These are phyloP conservation scores for Drosophila melanosoma DNA, from an alignment of 2,888 invertebrate species.

Conservation along the genomic window DNA sequence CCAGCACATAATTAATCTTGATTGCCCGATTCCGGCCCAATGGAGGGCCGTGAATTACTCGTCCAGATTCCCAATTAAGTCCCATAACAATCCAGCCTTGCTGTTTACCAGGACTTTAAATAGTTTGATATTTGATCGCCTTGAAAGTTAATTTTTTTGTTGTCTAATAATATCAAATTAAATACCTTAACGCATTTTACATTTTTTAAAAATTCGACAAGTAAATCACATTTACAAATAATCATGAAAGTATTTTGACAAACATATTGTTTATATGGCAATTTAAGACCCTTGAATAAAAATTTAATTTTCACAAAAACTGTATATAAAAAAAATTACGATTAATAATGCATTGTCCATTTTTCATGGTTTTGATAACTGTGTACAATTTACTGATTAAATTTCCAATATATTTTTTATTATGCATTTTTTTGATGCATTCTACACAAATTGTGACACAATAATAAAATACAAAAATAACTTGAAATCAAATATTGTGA, in stretches of 20 bases:
- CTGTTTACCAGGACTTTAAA: background rate
- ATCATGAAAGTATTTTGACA: background rate
- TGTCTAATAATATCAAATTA: background rate
- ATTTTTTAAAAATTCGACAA: background rate
- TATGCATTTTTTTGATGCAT: background rate
- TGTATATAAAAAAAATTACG: background rate
- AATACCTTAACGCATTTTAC: background rate
- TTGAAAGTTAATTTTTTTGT: background rate
- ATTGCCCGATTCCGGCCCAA: conserved; percentile 44
- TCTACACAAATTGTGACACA: background rate
- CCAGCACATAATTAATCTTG: conserved; percentile 44
- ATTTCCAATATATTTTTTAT: background rate
- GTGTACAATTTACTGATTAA: conserved; percentile 3
- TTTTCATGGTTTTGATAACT: background rate
- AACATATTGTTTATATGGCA: background rate
- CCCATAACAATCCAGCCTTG: background rate
- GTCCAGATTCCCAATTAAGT: conserved; percentile 7
- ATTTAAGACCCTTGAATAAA: background rate
- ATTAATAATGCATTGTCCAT: background rate
- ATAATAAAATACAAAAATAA: background rate
- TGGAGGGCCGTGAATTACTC: conserved; percentile 23
- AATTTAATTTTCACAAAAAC: background rate
- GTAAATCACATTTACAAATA: background rate
- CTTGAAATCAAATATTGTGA: background rate
- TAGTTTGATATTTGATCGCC: background rate